A percentile compares a stretch with the other conserved stretches of the same genome.
Evolutionary conservation across 2,888 invertebrate genomes (phyloP).

Genomic region (Mesochorus sp.): DNA sequence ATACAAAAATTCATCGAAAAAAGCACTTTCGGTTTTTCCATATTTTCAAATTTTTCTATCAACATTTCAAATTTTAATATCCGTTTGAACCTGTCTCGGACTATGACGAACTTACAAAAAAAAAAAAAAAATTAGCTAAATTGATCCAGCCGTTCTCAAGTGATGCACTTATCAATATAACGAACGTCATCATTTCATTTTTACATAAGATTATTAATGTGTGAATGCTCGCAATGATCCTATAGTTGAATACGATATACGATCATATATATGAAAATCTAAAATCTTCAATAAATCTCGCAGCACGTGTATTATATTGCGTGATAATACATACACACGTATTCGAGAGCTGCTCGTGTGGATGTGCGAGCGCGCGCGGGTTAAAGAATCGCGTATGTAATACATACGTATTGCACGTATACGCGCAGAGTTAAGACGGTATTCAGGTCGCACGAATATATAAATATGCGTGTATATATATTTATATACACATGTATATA

Average conservation of each 20-base stretch:
- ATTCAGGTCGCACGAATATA: slow-evolving; percentile 60
- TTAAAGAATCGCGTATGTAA: slow-evolving; percentile 35
- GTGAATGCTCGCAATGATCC: too few relatives aligned
- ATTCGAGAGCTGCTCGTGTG: too few relatives aligned
- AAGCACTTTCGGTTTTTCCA: too few relatives aligned
- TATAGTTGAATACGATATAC: background rate
- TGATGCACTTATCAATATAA: too few relatives aligned
- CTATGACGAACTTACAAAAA: too few relatives aligned
- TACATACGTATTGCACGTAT: slow-evolving; percentile 39
- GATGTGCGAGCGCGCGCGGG: slow-evolving; percentile 24
- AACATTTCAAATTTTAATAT: too few relatives aligned
- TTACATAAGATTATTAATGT: background rate
- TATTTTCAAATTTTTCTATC: too few relatives aligned
- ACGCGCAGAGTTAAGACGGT: slow-evolving; percentile 45
- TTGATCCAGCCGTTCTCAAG: too few relatives aligned
- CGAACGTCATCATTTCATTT: background rate
- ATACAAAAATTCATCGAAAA: too few relatives aligned
- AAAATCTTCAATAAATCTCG: background rate
- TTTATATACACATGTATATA: slow-evolving; percentile 4
- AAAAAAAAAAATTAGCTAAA: too few relatives aligned
- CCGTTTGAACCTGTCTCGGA: too few relatives aligned
- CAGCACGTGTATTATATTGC: slow-evolving; percentile 5
- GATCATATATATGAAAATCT: background rate
- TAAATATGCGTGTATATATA: background rate
- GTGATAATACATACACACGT: slow-evolving; percentile 10